phyloP scores from a whole-genome alignment of 1,140 invertebrate species.

The Hycleus cichorii region DNA sequence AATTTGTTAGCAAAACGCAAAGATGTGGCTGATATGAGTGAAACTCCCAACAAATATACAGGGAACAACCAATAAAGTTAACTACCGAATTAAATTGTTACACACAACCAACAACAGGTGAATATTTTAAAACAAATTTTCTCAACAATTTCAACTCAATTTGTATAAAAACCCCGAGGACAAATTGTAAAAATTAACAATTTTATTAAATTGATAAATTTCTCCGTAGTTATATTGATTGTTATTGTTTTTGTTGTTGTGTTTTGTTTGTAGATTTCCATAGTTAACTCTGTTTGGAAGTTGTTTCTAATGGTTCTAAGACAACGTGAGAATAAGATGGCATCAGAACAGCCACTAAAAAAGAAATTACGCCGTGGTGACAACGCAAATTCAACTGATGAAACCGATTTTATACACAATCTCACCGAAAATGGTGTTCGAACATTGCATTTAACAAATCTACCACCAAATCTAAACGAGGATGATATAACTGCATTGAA shows the following conservation, averaged over 20 bases:
- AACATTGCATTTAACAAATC: conserved; percentile 24
- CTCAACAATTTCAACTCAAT: background rate
- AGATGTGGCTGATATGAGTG: no score
- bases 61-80: background rate
- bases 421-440: conserved; percentile 27
- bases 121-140: conserved; percentile 1
- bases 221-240: no score
- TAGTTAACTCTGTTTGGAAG: background rate
- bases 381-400: conserved; percentile 48
- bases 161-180: background rate
- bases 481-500: conserved; percentile 29
- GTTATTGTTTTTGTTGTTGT: no score
- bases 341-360: conserved; percentile 65
- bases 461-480: conserved; percentile 34
- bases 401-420: conserved; percentile 41
- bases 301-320: conserved; percentile 39
- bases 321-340: conserved; percentile 42
- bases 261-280: no score
- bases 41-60: background rate
- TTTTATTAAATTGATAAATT: background rate
- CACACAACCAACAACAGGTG: conserved; percentile 12
- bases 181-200: background rate
- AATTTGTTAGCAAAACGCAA: background rate
- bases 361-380: conserved; percentile 61
- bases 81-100: conserved; percentile 32